These are phyloP conservation scores for Passerculus sandwichensis DNA, from an alignment of 2,797 vertebrate genomes.

Conservation along the genomic window DNA sequence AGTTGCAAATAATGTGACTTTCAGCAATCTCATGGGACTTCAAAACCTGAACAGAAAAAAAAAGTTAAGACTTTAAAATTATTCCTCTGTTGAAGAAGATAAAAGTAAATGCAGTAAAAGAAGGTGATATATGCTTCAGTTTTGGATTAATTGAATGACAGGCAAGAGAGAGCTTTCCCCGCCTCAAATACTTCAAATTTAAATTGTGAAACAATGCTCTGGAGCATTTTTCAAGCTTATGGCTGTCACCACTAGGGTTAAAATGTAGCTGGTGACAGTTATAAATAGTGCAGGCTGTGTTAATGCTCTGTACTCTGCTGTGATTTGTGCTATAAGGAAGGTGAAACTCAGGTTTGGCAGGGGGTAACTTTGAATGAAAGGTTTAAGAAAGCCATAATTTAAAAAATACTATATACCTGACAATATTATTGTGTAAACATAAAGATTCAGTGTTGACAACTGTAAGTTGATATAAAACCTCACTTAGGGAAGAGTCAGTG, in stretches of 20 bases:
- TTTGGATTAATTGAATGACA: slow-evolving; percentile 48
- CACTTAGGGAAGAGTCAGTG: background rate
- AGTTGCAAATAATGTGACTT: background rate
- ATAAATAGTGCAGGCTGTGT: slow-evolving; percentile 33
- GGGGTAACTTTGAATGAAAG: slow-evolving; percentile 19
- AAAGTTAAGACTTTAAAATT: background rate
- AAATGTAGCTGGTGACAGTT: slow-evolving; percentile 52
- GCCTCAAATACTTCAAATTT: background rate
- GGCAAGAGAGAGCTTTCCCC: background rate
- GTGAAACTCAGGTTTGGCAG: slow-evolving; percentile 51
- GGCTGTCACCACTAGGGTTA: background rate
- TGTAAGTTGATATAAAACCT: background rate
- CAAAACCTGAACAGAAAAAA: background rate
- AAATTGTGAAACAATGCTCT: slow-evolving; percentile 53
- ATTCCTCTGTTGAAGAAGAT: background rate
- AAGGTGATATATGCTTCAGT: background rate
- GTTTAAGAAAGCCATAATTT: slow-evolving; percentile 16
- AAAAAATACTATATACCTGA: background rate
- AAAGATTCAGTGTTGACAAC: background rate
- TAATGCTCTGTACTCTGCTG: slow-evolving; percentile 14
- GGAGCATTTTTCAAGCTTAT: slow-evolving; percentile 55
- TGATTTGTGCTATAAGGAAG: slow-evolving; percentile 47
- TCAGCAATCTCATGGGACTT: background rate
- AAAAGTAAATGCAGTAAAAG: slow-evolving; percentile 20
- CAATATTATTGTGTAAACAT: background rate